These are phyloP conservation scores for Melanotaenia duboulayi DNA, from an alignment of 2,113 vertebrate genomes.

Conservation along the genomic window DNA sequence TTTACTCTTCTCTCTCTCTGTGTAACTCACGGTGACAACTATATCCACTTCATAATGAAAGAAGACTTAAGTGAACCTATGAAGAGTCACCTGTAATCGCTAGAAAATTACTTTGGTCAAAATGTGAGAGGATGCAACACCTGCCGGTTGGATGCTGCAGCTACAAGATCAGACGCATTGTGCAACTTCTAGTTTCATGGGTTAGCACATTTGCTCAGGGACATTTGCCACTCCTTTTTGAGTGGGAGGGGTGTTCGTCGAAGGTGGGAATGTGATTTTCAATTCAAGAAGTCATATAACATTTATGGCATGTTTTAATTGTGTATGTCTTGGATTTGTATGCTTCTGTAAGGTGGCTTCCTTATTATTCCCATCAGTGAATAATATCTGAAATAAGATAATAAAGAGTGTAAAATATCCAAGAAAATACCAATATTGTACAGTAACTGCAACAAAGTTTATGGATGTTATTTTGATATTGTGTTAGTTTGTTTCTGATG, in stretches of 20 bases:
- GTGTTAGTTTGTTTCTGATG: too few relatives aligned
- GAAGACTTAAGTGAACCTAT: background rate
- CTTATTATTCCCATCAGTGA: background rate
- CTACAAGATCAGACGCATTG: background rate
- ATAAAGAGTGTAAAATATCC: too few relatives aligned
- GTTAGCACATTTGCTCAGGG: conserved; percentile 8
- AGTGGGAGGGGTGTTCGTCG: conserved; percentile 31
- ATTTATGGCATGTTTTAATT: background rate
- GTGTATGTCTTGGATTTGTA: background rate
- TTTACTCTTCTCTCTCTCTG: background rate
- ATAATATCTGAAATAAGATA: conserved; percentile 25
- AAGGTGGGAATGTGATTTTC: conserved; percentile 5
- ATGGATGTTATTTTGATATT: too few relatives aligned
- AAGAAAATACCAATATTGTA: too few relatives aligned
- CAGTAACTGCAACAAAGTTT: too few relatives aligned
- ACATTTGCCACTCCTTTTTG: conserved; percentile 29
- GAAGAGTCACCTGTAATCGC: background rate
- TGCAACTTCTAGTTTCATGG: conserved; percentile 10
- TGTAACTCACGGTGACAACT: background rate
- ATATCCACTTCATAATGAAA: background rate
- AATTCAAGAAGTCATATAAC: background rate
- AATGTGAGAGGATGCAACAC: background rate
- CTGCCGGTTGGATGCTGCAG: conserved; percentile 1
- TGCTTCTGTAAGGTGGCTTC: background rate
- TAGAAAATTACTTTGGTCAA: background rate